Percentiles rank a stretch among this genome's conserved stretches.
Conservation (phyloP, 2,888 invertebrate species). For the Coelopa pilipes region DNA sequence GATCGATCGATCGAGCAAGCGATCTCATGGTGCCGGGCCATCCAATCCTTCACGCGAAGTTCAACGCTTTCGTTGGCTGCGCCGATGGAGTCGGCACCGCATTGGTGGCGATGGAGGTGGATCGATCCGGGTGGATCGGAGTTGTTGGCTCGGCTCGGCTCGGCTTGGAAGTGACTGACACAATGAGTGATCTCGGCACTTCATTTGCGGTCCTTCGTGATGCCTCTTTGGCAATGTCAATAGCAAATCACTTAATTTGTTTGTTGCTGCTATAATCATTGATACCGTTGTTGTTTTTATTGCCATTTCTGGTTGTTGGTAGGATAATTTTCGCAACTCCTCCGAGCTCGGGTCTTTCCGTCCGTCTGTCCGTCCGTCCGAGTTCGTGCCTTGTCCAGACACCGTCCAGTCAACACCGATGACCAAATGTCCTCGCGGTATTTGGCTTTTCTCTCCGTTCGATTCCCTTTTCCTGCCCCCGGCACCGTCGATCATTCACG, state of each 20-base stretch:
- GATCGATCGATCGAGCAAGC: constrained; percentile 37
- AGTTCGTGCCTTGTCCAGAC: not conserved
- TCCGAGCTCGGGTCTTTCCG: not conserved
- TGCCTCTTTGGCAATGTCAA: constrained; percentile 53
- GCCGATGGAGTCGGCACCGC: too few relatives aligned
- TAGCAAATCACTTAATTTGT: constrained; percentile 62
- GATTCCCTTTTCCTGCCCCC: constrained; percentile 41
- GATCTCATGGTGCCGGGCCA: constrained; percentile 4
- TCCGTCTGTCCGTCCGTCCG: not conserved
- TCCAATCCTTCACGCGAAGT: not conserved
- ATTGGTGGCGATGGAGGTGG: too few relatives aligned
- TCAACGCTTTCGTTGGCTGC: not conserved
- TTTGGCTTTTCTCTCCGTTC: not conserved
- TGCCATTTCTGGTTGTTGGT: not conserved
- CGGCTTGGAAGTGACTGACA: constrained; percentile 22
- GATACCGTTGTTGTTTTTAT: too few relatives aligned
- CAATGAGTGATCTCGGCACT: constrained; percentile 59
- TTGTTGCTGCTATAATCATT: constrained; percentile 23
- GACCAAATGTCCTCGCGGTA: not conserved
- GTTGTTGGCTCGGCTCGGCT: too few relatives aligned
- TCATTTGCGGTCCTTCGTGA: constrained; percentile 46
- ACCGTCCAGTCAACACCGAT: not conserved
- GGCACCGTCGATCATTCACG: not conserved
- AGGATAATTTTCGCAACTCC: constrained; percentile 52
- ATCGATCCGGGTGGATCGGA: too few relatives aligned